Conservation (phyloP, 2,797 vertebrate genomes). For the Sebastes diaconus region DNA sequence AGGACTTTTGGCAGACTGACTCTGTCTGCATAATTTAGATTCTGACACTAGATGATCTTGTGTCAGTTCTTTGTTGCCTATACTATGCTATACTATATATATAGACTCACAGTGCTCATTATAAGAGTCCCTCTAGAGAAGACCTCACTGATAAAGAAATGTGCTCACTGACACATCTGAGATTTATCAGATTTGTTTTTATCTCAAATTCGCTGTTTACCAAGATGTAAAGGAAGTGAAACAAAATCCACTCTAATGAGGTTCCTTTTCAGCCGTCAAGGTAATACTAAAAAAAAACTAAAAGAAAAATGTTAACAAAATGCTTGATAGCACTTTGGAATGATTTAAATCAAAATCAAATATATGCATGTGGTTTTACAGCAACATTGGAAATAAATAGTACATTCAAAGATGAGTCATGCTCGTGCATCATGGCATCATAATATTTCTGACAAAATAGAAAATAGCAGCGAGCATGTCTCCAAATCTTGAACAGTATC, state of each 20-base stretch:
- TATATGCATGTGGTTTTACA: not conserved
- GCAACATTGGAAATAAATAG: not conserved
- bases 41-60: not conserved
- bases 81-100: not conserved
- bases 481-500: too few species aligned
- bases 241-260: not conserved
- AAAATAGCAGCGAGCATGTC: too few species aligned
- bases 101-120: not conserved
- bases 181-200: not conserved
- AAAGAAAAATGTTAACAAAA: not conserved
- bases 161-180: not conserved
- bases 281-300: not conserved
- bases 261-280: not conserved
- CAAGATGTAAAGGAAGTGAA: not conserved
- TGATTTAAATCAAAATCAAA: not conserved
- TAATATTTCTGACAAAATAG: too few species aligned
- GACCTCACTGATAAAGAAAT: not conserved
- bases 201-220: not conserved
- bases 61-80: not conserved
- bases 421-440: too few species aligned
- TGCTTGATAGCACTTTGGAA: not conserved
- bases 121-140: not conserved
- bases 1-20: not conserved
- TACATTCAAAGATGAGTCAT: not conserved
- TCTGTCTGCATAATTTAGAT: constrained; percentile 1